Conservation (phyloP, 2,888 invertebrate species). For the Dichetophora obliterata region DNA sequence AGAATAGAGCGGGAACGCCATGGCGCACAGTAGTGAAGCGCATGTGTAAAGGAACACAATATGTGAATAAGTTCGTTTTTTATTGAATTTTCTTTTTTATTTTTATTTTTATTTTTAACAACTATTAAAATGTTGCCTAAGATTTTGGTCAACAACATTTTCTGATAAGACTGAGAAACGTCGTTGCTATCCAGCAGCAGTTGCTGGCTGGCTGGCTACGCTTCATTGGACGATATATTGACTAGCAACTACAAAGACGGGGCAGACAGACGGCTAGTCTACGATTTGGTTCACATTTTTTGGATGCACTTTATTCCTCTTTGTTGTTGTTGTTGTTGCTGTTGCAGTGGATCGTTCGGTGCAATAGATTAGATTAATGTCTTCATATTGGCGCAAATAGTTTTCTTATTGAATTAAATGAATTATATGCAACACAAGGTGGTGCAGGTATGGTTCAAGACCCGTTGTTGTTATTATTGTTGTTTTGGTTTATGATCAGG, state of each 20-base stretch:
- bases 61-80: background rate
- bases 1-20: background rate
- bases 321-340: background rate
- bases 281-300: background rate
- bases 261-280: background rate
- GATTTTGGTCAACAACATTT: conserved; percentile 16
- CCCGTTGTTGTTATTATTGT: background rate
- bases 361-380: conserved; percentile 38
- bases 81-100: background rate
- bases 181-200: background rate
- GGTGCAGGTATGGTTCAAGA: background rate
- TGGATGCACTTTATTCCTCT: background rate
- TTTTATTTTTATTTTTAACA: background rate
- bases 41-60: background rate
- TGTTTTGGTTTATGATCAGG: background rate
- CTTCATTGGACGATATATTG: background rate
- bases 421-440: conserved; percentile 25
- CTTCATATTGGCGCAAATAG: conserved; percentile 44
- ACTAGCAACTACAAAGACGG: background rate
- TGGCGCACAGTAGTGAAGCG: background rate
- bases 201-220: background rate
- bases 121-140: conserved; percentile 9
- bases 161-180: conserved; percentile 1
- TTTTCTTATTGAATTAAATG: conserved; percentile 45
- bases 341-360: background rate